Percentiles rank a stretch among this genome's conserved stretches.
phyloP scores from a whole-genome alignment of 2,797 vertebrate genomes.

The Acropternis orthonyx region DNA sequence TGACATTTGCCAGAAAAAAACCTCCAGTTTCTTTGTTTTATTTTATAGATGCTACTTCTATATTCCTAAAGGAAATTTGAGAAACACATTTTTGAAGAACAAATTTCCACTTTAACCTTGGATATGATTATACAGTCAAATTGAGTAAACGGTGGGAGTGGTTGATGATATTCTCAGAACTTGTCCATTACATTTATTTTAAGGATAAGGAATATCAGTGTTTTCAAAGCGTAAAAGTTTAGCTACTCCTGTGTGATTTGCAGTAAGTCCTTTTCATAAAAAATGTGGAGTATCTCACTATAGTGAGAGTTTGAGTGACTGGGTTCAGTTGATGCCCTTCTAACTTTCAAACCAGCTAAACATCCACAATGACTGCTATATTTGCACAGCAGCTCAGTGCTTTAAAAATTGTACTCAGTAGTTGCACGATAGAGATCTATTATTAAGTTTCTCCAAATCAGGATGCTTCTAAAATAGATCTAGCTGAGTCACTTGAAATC shows the following conservation, averaged over 20 bases:
- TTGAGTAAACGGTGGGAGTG: neutral
- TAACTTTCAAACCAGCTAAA: neutral
- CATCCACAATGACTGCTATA: neutral
- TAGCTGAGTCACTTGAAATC: neutral
- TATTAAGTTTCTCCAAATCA: neutral
- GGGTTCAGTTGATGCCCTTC: neutral
- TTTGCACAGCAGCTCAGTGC: neutral
- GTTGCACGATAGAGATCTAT: neutral
- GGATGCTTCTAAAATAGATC: neutral
- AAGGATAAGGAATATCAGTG: neutral
- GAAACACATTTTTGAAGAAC: neutral
- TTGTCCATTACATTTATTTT: neutral
- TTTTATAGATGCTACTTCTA: neutral
- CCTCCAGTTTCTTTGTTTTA: neutral
- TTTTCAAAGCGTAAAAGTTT: neutral
- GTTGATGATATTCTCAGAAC: neutral
- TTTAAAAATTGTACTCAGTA: neutral
- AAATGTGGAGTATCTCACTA: neutral
- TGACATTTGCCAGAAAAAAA: neutral
- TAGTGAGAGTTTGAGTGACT: neutral
- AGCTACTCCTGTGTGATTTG: neutral
- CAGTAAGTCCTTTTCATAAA: neutral
- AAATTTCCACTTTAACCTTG: neutral
- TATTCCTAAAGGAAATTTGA: neutral
- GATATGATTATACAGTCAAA: neutral